Conservation (phyloP, 1,140 invertebrate genomes). For the Anastrepha obliqua region DNA sequence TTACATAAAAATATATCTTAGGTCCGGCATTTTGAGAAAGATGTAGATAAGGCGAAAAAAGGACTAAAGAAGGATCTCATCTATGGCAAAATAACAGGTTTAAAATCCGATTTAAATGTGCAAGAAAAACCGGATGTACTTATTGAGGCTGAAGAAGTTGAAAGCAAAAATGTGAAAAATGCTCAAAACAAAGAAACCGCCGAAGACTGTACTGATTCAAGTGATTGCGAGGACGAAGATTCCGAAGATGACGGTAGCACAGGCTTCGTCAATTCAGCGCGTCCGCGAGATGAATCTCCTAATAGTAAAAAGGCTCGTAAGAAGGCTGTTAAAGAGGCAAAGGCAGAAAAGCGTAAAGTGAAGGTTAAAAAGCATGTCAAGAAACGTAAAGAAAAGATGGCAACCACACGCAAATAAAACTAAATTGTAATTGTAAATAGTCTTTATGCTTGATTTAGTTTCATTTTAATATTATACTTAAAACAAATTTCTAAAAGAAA, state of each 20-base stretch:
- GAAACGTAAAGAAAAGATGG: slow-evolving; percentile 87
- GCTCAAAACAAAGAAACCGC: slow-evolving; percentile 60
- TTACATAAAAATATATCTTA: slow-evolving; percentile 67
- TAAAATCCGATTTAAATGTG: slow-evolving; percentile 87
- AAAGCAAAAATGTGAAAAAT: slow-evolving; percentile 57
- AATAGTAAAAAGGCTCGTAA: slow-evolving; percentile 91
- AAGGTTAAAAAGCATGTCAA: slow-evolving; percentile 98
- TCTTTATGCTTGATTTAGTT: not conserved
- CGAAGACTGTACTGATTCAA: slow-evolving; percentile 61
- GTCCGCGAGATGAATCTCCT: slow-evolving; percentile 90
- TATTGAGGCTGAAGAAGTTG: slow-evolving; percentile 62
- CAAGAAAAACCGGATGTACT: slow-evolving; percentile 78
- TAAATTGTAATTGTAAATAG: not conserved
- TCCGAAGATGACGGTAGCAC: slow-evolving; percentile 75
- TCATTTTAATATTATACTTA: not conserved
- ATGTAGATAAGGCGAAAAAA: slow-evolving; percentile 86
- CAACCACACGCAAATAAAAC: slow-evolving; percentile 69
- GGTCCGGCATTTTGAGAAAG: slow-evolving; percentile 93
- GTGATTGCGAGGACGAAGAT: slow-evolving; percentile 70
- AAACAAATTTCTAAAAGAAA: not conserved
- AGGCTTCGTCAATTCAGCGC: slow-evolving; percentile 81
- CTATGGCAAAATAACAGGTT: slow-evolving; percentile 89
- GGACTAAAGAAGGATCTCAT: slow-evolving; percentile 84
- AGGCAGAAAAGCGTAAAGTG: slow-evolving; percentile 92
- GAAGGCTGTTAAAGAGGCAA: slow-evolving; percentile 88